Evolutionary conservation across 2,113 vertebrate genomes (phyloP).

Genomic region (Propithecus coquereli): DNA sequence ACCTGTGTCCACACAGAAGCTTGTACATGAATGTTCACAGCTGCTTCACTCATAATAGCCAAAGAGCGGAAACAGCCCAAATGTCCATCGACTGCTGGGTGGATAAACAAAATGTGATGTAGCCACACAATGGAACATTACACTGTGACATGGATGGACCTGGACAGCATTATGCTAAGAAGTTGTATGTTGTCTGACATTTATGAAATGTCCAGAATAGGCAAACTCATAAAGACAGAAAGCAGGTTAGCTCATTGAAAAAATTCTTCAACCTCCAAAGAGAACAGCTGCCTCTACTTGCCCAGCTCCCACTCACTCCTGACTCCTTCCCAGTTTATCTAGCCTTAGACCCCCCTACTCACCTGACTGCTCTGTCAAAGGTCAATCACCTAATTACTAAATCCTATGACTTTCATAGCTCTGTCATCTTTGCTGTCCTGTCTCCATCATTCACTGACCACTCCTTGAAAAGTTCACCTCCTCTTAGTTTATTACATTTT

Average conservation of each 20-base stretch:
- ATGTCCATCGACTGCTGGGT: not conserved
- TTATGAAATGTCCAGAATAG: not conserved
- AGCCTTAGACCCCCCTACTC: not conserved
- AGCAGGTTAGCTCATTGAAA: not conserved
- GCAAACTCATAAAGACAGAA: not conserved
- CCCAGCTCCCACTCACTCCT: not conserved
- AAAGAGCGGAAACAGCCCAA: not conserved
- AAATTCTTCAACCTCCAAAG: not conserved
- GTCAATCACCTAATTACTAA: not conserved
- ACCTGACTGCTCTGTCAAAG: not conserved
- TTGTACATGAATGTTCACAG: not conserved
- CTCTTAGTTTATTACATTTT: not conserved
- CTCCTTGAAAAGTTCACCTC: not conserved
- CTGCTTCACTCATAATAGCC: conserved; percentile 6
- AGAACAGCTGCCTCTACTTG: not conserved
- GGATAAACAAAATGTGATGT: not conserved
- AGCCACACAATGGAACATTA: not conserved
- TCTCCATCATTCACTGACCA: not conserved
- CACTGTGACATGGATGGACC: not conserved
- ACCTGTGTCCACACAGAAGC: not conserved
- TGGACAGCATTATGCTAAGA: not conserved
- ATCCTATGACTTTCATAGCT: not conserved
- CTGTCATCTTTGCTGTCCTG: not conserved
- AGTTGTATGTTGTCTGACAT: not conserved
- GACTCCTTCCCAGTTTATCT: not conserved